phyloP scores from a whole-genome alignment of 2,888 invertebrate species.

The Stenodera caucasica region DNA sequence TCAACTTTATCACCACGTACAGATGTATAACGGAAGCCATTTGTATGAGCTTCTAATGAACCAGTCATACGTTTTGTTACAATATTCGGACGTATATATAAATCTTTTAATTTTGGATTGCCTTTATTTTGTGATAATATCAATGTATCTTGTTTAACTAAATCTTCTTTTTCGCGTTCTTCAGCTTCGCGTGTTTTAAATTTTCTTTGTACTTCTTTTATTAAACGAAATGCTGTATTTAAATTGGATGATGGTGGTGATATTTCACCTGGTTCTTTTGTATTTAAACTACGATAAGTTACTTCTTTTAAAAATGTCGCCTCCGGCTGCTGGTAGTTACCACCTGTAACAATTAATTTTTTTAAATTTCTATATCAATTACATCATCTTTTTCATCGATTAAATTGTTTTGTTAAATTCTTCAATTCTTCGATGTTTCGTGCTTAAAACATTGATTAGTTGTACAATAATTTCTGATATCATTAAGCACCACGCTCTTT shows the following conservation, averaged over 20 bases:
- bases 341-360: no score
- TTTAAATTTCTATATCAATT: no score
- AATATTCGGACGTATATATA: slow-evolving; percentile 98
- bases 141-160: slow-evolving; percentile 97
- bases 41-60: slow-evolving; percentile 91
- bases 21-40: slow-evolving; percentile 93
- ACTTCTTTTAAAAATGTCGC: slow-evolving; percentile 98
- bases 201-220: slow-evolving; percentile 96
- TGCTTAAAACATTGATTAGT: no score
- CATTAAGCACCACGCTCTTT: no score
- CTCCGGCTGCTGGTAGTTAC: slow-evolving; percentile 90
- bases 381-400: no score
- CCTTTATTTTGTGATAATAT: slow-evolving; percentile 93
- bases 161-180: slow-evolving; percentile 96
- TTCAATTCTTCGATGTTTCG: no score
- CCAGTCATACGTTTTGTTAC: slow-evolving; percentile 95
- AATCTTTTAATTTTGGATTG: slow-evolving; percentile 95
- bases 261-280: slow-evolving; percentile 95
- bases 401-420: no score
- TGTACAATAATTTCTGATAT: no score
- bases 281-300: slow-evolving; percentile 97
- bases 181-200: slow-evolving; percentile 98
- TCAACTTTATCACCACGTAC: slow-evolving; percentile 99
- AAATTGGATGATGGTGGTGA: slow-evolving; percentile 94
- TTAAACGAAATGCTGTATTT: slow-evolving; percentile 94